Evolutionary conservation across 92 coral and sea anemone species (phyloP).

Genomic region (Porites lobata): DNA sequence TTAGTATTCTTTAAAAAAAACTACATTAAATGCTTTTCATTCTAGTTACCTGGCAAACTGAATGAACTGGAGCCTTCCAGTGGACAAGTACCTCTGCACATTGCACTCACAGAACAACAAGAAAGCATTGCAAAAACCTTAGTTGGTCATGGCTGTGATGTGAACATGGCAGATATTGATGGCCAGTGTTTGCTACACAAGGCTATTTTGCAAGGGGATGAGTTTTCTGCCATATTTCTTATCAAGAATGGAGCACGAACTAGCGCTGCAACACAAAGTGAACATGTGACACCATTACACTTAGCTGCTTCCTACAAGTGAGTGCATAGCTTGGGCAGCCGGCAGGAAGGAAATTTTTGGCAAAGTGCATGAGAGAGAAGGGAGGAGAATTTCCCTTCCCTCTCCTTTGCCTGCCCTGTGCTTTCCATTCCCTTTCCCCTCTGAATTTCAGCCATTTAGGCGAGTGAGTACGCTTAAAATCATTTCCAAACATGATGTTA

Average conservation of each 20-base stretch:
- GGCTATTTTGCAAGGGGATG: conserved; percentile 88
- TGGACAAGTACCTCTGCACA: conserved; percentile 90
- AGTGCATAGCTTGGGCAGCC: not conserved
- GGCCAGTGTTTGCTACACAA: conserved; percentile 93
- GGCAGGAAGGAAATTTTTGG: too few species aligned
- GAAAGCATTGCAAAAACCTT: conserved; percentile 95
- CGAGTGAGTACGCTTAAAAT: too few species aligned
- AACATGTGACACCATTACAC: conserved; percentile 90
- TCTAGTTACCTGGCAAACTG: conserved; percentile 89
- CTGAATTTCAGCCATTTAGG: too few species aligned
- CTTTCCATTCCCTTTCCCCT: too few species aligned
- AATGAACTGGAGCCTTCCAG: conserved; percentile 94
- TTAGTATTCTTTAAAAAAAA: not conserved
- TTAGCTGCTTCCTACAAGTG: conserved; percentile 95
- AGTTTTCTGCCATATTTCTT: conserved; percentile 91
- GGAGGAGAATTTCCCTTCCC: too few species aligned
- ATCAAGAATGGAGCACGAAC: conserved; percentile 91
- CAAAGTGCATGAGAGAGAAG: too few species aligned
- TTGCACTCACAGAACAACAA: conserved; percentile 89
- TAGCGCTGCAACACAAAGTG: conserved; percentile 87
- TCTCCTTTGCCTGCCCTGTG: too few species aligned
- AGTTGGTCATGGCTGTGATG: conserved; percentile 93
- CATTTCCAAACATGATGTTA: too few species aligned
- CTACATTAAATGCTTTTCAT: not conserved
- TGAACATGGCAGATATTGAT: conserved; percentile 84